Evolutionary conservation across 2,888 invertebrate species (phyloP).

Genomic region (Dryobotodes eremita): DNA sequence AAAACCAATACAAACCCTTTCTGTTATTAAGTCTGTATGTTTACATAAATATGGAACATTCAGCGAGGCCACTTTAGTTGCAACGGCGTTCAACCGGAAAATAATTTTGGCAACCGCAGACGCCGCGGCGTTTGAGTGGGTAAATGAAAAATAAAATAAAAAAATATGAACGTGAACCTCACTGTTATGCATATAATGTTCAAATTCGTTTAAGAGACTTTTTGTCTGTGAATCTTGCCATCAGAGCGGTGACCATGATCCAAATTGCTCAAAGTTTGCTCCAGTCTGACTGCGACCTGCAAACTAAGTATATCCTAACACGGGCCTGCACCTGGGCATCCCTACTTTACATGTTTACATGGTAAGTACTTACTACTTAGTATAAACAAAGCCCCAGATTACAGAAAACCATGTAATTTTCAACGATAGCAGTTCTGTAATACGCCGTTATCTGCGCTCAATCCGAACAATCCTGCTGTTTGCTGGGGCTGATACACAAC

Average conservation of each 20-base stretch:
- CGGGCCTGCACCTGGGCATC: neutral
- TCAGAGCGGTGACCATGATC: too few species aligned
- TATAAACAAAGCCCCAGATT: constrained; percentile 31
- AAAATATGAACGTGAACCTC: neutral
- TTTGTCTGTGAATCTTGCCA: neutral
- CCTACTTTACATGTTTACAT: constrained; percentile 13
- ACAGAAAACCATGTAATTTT: constrained; percentile 35
- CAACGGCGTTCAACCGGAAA: too few species aligned
- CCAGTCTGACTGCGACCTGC: too few species aligned
- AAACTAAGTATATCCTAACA: neutral
- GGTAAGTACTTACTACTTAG: constrained; percentile 35
- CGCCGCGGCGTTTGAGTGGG: too few species aligned
- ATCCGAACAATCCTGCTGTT: constrained; percentile 56
- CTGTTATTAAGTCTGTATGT: neutral
- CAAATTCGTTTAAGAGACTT: neutral
- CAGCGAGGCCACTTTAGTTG: too few species aligned
- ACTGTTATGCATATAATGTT: neutral
- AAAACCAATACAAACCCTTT: neutral
- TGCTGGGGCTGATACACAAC: constrained; percentile 72
- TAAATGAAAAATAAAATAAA: neutral
- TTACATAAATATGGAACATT: too few species aligned
- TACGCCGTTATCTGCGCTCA: constrained; percentile 54
- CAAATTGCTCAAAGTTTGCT: neutral
- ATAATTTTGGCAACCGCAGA: too few species aligned
- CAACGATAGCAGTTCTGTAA: constrained; percentile 36